A percentile compares a stretch with the other conserved stretches of the same genome.
Evolutionary conservation across 2,888 invertebrate species (phyloP).

Genomic region (Ellobium chinense): DNA sequence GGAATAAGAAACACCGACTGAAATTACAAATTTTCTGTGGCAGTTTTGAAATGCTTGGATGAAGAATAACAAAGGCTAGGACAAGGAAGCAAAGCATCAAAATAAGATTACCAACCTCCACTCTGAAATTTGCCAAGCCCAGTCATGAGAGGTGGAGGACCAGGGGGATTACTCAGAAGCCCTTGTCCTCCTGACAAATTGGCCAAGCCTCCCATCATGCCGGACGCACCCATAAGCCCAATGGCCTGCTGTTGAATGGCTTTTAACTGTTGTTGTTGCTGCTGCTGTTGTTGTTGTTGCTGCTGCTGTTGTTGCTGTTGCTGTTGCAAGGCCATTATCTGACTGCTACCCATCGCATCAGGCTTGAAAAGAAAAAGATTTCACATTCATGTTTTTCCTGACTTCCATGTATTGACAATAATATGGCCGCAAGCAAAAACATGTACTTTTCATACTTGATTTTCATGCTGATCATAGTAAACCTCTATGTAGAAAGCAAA

Average conservation of each 20-base stretch:
- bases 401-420: too few species aligned
- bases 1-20: too few species aligned
- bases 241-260: conserved; percentile 51
- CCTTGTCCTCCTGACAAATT: conserved; percentile 34
- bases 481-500: too few species aligned
- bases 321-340: conserved; percentile 39
- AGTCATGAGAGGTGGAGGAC: conserved; percentile 45
- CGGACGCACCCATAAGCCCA: conserved; percentile 39
- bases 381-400: too few species aligned
- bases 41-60: too few species aligned
- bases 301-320: conserved; percentile 34
- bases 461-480: too few species aligned
- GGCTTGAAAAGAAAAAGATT: not conserved
- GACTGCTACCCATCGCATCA: conserved; percentile 28
- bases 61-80: too few species aligned
- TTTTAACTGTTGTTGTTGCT: conserved; percentile 49
- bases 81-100: too few species aligned
- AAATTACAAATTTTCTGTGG: too few species aligned
- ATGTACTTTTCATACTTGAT: too few species aligned
- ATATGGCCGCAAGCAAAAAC: too few species aligned
- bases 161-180: conserved; percentile 32
- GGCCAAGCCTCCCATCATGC: conserved; percentile 42
- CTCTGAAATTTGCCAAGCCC: conserved; percentile 36
- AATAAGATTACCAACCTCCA: too few species aligned
- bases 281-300: conserved; percentile 45